A percentile compares a stretch with the other conserved stretches of the same genome.
Conservation (phyloP, 2,888 invertebrate species). For the Euphydryas editha region DNA sequence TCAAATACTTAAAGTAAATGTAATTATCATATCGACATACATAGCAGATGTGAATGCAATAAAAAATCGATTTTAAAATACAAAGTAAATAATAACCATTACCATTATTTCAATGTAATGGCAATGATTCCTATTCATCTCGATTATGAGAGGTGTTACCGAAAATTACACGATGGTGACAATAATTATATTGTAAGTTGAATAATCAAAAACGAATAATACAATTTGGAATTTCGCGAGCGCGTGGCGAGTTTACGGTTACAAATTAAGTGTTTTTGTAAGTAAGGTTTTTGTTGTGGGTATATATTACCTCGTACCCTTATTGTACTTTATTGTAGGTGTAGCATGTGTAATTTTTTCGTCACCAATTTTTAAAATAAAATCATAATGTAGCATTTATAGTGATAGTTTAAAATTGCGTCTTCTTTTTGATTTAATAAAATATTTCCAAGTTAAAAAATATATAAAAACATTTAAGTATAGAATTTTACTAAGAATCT, state of each 20-base stretch:
- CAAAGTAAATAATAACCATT: slow-evolving; percentile 9
- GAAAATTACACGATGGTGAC: slow-evolving; percentile 25
- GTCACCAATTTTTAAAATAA: background rate
- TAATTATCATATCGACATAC: background rate
- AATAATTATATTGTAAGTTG: slow-evolving; percentile 23
- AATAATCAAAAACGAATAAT: slow-evolving; percentile 20
- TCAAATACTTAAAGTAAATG: background rate
- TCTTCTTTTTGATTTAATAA: too few relatives aligned
- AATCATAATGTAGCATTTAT: background rate
- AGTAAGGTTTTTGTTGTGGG: slow-evolving; percentile 72
- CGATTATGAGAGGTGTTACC: slow-evolving; percentile 29
- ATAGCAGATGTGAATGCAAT: slow-evolving; percentile 4
- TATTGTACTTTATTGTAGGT: background rate
- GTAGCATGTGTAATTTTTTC: slow-evolving; percentile 24
- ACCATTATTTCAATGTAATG: slow-evolving; percentile 26
- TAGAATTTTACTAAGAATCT: too few relatives aligned
- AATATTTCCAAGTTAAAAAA: too few relatives aligned
- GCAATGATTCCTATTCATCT: slow-evolving; percentile 27
- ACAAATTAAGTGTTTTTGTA: slow-evolving; percentile 62
- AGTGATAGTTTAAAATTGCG: too few relatives aligned
- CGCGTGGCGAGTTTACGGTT: slow-evolving; percentile 60
- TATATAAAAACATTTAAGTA: too few relatives aligned
- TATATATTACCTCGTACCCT: slow-evolving; percentile 65
- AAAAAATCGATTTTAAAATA: slow-evolving; percentile 18
- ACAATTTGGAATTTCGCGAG: slow-evolving; percentile 24